Evolutionary conservation across 2,888 invertebrate species (phyloP), one percentile per base, ranked within the genome.

Genomic region (Sinhomidia bicolor): DNA sequence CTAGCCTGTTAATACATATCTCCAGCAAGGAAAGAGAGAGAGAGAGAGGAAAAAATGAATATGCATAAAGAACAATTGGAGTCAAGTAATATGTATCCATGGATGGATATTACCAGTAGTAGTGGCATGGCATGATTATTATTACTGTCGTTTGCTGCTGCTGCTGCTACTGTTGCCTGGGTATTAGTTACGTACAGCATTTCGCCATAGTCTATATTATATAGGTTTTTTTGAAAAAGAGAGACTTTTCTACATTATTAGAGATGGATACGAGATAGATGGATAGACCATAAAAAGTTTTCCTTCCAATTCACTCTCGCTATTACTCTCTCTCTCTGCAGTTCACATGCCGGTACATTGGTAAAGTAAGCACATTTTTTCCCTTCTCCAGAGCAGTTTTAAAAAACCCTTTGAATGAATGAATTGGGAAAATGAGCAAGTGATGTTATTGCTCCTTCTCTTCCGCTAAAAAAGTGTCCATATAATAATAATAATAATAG

Each of bases 251-350:
- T 68, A 68, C 41, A 20, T 76, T 44, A 71, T 76, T 68, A 68
- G 36, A 68, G 68, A 76, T 76, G 51, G 74, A 76, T 76, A 76
- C 47, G 74, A 76, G 74, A 76, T 76, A 76, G 74, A 76, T 76
- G 74, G 74, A 76, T 76, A 76, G 74, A 26, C 26, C 44, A 76
- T 76, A 76, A 76, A 71, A 76, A 76, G 47, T 76, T 76, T 51
- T 76, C 74, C 36, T 68, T 68, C 68, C 68, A 68, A 76, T 76
- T 76, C 51, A 9, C 29, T 47, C 74, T 74, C 44, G 26, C 17
- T n/a, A 20, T 36, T 68, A 7, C 17, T n/a, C 32, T 20, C 23
- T 20, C 9, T 60, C 51, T 17, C 20, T 41, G 41, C 41, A 41
- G 20, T 41, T 41, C 20, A 41, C 36, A 68, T 68, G 41, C 68